These are phyloP conservation scores for Cephus rjabovi DNA, from an alignment of 2,888 invertebrate species.

Conservation along the genomic window DNA sequence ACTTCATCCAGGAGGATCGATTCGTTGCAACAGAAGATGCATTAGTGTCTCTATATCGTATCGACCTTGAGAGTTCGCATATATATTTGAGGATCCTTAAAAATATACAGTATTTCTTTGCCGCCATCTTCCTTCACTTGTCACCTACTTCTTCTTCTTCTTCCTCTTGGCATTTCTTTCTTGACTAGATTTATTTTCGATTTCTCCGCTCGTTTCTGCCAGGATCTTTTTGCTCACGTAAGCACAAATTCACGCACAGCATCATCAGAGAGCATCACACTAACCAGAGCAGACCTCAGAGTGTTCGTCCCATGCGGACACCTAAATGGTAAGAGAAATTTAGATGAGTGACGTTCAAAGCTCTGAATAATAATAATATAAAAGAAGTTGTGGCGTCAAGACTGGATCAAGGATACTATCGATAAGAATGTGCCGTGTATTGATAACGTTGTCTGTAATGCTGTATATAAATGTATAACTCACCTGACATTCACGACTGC, in stretches of 20 bases:
- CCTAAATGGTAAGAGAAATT: slow-evolving; percentile 69
- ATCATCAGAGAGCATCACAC: slow-evolving; percentile 32
- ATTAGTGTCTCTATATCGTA: neutral
- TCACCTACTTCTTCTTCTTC: slow-evolving; percentile 14
- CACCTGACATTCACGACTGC: slow-evolving; percentile 93
- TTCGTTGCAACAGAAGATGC: neutral
- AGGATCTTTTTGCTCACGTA: neutral
- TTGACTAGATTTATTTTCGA: slow-evolving; percentile 64
- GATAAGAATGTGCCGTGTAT: neutral
- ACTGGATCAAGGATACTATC: too few relatives aligned
- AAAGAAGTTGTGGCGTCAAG: neutral
- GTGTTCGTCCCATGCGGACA: slow-evolving; percentile 89
- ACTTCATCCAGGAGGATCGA: neutral
- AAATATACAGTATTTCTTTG: slow-evolving; percentile 36
- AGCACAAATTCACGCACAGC: neutral
- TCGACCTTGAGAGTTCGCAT: neutral
- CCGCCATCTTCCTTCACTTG: slow-evolving; percentile 14
- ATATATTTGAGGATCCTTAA: slow-evolving; percentile 29
- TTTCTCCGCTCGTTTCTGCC: slow-evolving; percentile 22
- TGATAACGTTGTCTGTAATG: neutral
- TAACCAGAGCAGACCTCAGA: slow-evolving; percentile 86
- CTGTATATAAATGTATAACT: slow-evolving; percentile 24
- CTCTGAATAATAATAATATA: neutral
- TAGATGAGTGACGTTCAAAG: neutral
- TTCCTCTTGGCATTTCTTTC: slow-evolving; percentile 34